Evolutionary conservation across 2,888 invertebrate genomes (phyloP), one percentile per base, ranked within the genome.

Genomic region (Stictocephala bisonia): DNA sequence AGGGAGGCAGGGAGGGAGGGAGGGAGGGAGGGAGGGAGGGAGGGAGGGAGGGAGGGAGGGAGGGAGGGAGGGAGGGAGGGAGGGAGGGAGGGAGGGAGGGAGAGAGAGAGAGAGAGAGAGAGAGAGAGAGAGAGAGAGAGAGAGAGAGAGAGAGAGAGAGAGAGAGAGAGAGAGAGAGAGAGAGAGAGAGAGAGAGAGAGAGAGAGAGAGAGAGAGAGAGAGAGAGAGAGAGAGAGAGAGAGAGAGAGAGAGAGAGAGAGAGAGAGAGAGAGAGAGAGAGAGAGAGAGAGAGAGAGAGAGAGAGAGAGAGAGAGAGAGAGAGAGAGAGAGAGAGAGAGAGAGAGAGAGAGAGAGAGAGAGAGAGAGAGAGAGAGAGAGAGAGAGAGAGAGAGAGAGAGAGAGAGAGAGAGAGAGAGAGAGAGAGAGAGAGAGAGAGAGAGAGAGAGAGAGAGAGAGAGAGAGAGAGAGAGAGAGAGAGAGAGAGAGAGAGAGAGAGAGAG

Each of bases 221-320:
- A n/a, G 50, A 50, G 20, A 50, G 7, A 13, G 13, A 50, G 24
- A 11, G 24, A 50, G 9, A 44, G 9, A 44, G 20, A 3, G 20
- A 44, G 3, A 44, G 56, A 22, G 24, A 58, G 58, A 58, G 24
- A 22, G 24, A 58, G 58, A 58, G 58, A 53, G 24, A 58, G 58
- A 58, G 29, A 22, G 58, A 58, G 58, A 58, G 29, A 58, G 29
- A 58, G 58, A 26, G 24, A 26, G 58, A 7, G 24, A 26, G 58
- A 58, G 24, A 26, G 24, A 29, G 29, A 26, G 58, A 9, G 24
- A 11, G 24, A 11, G 26, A 13, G 50, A 13, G 24, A n/a, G 58
- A 26, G 29, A 1, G 24, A 26, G 58, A n/a, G 13, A 3, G 15
- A n/a, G 1, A 27, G 24, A 22, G 13, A 27, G 3, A 9, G 26